Evolutionary conservation across 2,888 invertebrate genomes (phyloP).

Genomic region (Drosophila formosana): DNA sequence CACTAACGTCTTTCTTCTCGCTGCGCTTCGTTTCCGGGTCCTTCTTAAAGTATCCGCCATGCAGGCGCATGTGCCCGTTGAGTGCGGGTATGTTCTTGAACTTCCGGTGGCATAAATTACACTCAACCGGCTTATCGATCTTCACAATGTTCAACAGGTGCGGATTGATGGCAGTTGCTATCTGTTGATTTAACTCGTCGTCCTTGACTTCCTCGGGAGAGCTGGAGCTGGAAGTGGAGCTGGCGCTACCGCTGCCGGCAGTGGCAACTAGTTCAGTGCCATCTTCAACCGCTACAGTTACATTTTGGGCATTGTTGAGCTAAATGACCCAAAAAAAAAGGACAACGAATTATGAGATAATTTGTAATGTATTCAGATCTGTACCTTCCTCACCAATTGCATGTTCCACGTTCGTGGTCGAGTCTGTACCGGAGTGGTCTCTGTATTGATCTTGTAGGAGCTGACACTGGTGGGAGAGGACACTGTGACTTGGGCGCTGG

Average conservation of each 20-base stretch:
- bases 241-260: conserved; percentile 56
- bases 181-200: conserved; percentile 73
- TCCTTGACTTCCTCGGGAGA: conserved; percentile 72
- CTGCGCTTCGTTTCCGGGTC: conserved; percentile 94
- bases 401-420: conserved; percentile 87
- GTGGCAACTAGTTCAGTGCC: conserved; percentile 70
- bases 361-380: background rate
- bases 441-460: conserved; percentile 82
- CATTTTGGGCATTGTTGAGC: conserved; percentile 81
- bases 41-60: conserved; percentile 99
- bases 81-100: conserved; percentile 99
- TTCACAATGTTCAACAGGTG: conserved; percentile 85
- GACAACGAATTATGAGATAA: background rate
- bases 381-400: conserved; percentile 84
- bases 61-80: conserved; percentile 98
- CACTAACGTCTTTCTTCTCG: conserved; percentile 93
- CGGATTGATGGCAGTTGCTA: conserved; percentile 80
- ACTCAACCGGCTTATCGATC: conserved; percentile 95
- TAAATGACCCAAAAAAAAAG: conserved; percentile 16
- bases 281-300: conserved; percentile 81
- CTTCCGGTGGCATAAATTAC: conserved; percentile 96
- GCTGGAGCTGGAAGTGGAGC: conserved; percentile 70
- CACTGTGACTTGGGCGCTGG: conserved; percentile 85
- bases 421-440: conserved; percentile 53
- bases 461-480: conserved; percentile 84